A percentile compares a stretch with the other conserved stretches of the same genome.
Evolutionary conservation across 2,888 invertebrate genomes (phyloP).

Genomic region (Eubasilissa splendida): DNA sequence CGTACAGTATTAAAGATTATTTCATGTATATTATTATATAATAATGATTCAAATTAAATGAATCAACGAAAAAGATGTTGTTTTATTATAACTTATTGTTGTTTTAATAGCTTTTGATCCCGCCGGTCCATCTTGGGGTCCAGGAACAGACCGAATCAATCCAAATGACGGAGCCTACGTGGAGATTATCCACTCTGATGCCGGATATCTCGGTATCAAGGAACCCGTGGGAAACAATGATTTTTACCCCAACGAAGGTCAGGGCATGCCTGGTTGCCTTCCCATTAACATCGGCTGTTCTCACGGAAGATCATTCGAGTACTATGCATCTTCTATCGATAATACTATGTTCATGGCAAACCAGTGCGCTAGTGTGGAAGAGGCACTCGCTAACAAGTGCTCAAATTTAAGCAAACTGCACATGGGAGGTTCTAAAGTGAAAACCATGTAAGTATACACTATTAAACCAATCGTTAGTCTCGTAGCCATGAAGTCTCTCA

Average conservation of each 20-base stretch:
- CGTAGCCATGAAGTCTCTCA: no score
- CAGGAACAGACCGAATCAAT: slow-evolving; percentile 43
- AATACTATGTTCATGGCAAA: slow-evolving; percentile 43
- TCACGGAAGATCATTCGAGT: slow-evolving; percentile 44
- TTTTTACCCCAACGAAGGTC: slow-evolving; percentile 53
- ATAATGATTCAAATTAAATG: no score
- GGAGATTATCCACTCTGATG: slow-evolving; percentile 60
- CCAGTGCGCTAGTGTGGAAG: slow-evolving; percentile 37
- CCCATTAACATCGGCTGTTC: slow-evolving; percentile 40
- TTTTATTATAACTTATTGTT: not conserved
- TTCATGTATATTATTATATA: no score
- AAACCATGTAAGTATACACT: slow-evolving; percentile 39
- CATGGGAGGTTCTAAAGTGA: slow-evolving; percentile 46
- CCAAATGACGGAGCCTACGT: slow-evolving; percentile 48
- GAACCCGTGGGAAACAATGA: slow-evolving; percentile 60
- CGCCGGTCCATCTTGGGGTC: slow-evolving; percentile 51
- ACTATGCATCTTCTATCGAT: slow-evolving; percentile 48
- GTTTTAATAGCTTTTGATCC: slow-evolving; percentile 45
- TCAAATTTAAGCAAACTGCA: slow-evolving; percentile 45
- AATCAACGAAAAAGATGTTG: no score
- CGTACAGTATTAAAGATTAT: no score
- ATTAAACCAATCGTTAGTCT: not conserved
- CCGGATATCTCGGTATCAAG: slow-evolving; percentile 43
- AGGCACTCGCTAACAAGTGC: slow-evolving; percentile 38
- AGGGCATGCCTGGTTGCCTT: slow-evolving; percentile 44